phyloP scores from a whole-genome alignment of 2,113 vertebrate species.

The Vulpes lagopus region DNA sequence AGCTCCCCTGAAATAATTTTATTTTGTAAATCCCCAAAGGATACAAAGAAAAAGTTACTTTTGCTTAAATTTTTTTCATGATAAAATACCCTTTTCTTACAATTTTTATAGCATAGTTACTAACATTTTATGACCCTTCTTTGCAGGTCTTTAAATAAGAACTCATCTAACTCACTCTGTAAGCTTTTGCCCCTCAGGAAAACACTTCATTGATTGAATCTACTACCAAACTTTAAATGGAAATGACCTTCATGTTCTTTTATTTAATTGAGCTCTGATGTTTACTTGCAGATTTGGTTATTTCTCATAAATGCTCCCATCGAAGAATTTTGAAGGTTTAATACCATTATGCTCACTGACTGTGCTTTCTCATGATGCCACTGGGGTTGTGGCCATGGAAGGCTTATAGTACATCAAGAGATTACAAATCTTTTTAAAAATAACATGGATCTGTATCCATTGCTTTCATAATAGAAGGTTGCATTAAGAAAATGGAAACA shows the following conservation, averaged over 20 bases:
- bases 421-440: constrained; percentile 47
- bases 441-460: not conserved
- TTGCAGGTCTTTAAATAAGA: constrained; percentile 58
- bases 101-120: constrained; percentile 12
- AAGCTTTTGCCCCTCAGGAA: constrained; percentile 49
- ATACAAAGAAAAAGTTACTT: constrained; percentile 31
- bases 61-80: constrained; percentile 10
- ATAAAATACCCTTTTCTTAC: constrained; percentile 40
- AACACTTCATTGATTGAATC: constrained; percentile 64
- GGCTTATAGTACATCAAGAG: constrained; percentile 45
- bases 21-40: constrained; percentile 27
- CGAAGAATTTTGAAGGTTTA: constrained; percentile 47
- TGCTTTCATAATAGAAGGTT: constrained; percentile 18
- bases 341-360: not conserved
- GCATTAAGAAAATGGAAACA: constrained; percentile 52
- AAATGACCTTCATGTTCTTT: constrained; percentile 21
- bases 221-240: constrained; percentile 6
- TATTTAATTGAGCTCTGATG: constrained; percentile 21
- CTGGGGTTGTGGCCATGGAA: not conserved
- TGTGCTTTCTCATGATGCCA: constrained; percentile 29
- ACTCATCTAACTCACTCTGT: constrained; percentile 51
- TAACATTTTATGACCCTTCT: constrained; percentile 10
- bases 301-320: constrained; percentile 59
- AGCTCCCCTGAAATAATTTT: constrained; percentile 20
- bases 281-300: constrained; percentile 60